Evolutionary conservation across 2,113 vertebrate species (phyloP).

Genomic region (Haliaeetus leucogaster): DNA sequence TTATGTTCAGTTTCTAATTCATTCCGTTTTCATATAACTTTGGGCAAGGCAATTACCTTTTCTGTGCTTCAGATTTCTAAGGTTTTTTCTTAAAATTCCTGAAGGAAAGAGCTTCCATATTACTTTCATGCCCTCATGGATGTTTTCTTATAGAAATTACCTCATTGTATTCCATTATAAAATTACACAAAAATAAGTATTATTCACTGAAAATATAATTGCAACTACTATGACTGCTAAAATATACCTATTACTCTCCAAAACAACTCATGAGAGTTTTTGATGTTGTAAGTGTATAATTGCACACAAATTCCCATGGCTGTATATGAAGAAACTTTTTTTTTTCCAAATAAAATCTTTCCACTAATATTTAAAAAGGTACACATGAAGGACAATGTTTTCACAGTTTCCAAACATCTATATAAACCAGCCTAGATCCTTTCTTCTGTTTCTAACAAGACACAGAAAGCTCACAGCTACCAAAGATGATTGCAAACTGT

Average conservation of each 20-base stretch:
- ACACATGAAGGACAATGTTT: not conserved
- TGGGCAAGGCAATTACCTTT: not conserved
- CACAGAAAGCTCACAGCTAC: not conserved
- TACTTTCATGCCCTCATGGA: not conserved
- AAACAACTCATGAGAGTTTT: not conserved
- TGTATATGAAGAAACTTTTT: not conserved
- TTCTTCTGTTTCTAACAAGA: not conserved
- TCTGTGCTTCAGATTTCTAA: not conserved
- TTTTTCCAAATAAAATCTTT: not conserved
- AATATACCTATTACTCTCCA: not conserved
- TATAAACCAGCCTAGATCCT: not conserved
- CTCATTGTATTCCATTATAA: not conserved
- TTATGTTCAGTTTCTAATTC: not conserved
- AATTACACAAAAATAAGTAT: not conserved
- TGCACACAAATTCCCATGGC: not conserved
- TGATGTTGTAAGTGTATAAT: not conserved
- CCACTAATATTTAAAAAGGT: not conserved
- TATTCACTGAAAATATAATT: not conserved
- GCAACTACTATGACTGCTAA: not conserved
- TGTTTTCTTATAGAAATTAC: not conserved
- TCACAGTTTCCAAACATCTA: not conserved
- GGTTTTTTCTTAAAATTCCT: not conserved
- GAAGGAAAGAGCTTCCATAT: not conserved
- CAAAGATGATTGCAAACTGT: not conserved
- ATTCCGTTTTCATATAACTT: not conserved